A percentile compares a stretch with the other conserved stretches of the same genome.
Conservation (phyloP, 2,113 vertebrate species). For the Gulo gulo region DNA sequence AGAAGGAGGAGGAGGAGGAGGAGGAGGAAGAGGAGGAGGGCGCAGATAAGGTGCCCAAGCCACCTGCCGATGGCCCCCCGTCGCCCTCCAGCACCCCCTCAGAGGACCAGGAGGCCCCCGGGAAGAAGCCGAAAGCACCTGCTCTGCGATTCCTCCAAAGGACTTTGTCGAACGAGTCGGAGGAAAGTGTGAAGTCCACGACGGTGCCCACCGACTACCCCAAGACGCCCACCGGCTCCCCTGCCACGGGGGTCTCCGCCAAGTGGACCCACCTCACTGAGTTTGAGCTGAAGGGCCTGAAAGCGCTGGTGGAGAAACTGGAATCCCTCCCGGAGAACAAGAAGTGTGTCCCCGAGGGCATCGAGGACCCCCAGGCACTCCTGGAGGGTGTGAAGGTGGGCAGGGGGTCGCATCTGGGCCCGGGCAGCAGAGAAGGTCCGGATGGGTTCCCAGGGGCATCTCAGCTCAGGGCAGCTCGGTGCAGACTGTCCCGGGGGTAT, state of each 20-base stretch:
- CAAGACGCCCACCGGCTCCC: slow-evolving; percentile 91
- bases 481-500: not conserved
- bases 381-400: slow-evolving; percentile 96
- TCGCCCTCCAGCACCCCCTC: slow-evolving; percentile 84
- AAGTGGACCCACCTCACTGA: slow-evolving; percentile 95
- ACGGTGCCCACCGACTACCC: slow-evolving; percentile 84
- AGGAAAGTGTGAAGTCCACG: slow-evolving; percentile 88
- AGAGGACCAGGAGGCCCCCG: slow-evolving; percentile 81
- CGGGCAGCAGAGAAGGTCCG: not conserved
- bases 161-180: slow-evolving; percentile 89
- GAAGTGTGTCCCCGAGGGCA: slow-evolving; percentile 93
- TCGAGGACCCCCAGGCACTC: slow-evolving; percentile 92
- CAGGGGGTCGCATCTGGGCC: not conserved
- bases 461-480: not conserved
- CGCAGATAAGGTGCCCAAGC: slow-evolving; percentile 77
- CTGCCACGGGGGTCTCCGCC: slow-evolving; percentile 83
- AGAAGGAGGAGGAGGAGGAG: slow-evolving; percentile 74
- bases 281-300: slow-evolving; percentile 94
- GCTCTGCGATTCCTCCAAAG: slow-evolving; percentile 86
- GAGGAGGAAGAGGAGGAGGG: slow-evolving; percentile 57
- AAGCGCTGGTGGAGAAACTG: slow-evolving; percentile 94
- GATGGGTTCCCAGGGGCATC: not conserved
- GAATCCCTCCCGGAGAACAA: slow-evolving; percentile 96
- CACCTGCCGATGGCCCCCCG: slow-evolving; percentile 81
- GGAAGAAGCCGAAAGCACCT: slow-evolving; percentile 83